Evolutionary conservation across 2,113 vertebrate genomes (phyloP).

Genomic region (Odocoileus virginianus): DNA sequence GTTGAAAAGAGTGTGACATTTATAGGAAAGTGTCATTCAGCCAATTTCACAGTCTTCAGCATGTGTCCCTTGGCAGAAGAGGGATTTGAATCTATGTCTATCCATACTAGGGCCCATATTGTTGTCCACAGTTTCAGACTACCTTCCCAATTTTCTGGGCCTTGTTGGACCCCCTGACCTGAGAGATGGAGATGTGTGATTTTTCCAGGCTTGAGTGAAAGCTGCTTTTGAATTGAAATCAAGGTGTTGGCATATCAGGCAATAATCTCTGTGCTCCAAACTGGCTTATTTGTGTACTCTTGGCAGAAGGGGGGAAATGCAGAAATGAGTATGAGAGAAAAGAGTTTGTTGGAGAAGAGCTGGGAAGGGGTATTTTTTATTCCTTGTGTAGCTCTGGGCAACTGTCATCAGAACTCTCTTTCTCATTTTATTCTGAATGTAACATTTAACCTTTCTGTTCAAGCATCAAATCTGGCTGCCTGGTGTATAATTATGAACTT

Average conservation of each 20-base stretch:
- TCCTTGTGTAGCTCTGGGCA: conserved; percentile 36
- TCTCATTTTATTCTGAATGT: conserved; percentile 62
- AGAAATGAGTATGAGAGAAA: not conserved
- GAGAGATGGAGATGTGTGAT: not conserved
- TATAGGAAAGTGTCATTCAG: not conserved
- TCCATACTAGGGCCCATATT: not conserved
- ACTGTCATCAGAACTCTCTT: conserved; percentile 18
- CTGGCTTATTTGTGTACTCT: not conserved
- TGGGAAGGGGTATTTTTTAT: not conserved
- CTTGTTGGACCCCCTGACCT: not conserved
- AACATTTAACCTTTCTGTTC: conserved; percentile 74
- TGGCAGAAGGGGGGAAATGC: not conserved
- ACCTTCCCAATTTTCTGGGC: not conserved
- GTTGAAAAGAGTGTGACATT: not conserved
- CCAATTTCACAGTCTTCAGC: not conserved
- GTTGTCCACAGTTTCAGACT: not conserved
- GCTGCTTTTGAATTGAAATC: not conserved
- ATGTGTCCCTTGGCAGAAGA: not conserved
- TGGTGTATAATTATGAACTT: conserved; percentile 70
- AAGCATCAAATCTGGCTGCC: conserved; percentile 63
- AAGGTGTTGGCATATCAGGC: not conserved
- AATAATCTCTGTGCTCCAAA: not conserved
- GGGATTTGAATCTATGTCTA: not conserved
- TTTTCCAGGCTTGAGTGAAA: not conserved
- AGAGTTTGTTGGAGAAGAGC: not conserved